These are phyloP conservation scores for Ellobius talpinus DNA, from an alignment of 2,113 vertebrate species.

Conservation along the genomic window DNA sequence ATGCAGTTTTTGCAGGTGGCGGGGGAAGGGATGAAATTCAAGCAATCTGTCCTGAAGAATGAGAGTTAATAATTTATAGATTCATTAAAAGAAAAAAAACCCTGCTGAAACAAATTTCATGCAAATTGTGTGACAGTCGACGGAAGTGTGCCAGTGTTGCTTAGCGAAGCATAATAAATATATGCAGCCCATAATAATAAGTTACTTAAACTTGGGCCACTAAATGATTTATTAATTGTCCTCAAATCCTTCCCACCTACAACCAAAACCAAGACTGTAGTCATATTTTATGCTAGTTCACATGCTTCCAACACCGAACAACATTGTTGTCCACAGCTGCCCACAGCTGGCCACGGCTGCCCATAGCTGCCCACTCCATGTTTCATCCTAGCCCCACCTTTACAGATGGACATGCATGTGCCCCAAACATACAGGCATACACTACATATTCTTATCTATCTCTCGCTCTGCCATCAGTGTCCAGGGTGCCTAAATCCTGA, in stretches of 20 bases:
- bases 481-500: not conserved
- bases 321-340: not conserved
- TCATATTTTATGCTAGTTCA: conserved; percentile 52
- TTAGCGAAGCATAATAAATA: conserved; percentile 76
- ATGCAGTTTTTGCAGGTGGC: conserved; percentile 41
- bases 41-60: conserved; percentile 62
- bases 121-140: conserved; percentile 72
- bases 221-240: conserved; percentile 84
- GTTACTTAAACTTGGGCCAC: conserved; percentile 81
- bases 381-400: conserved; percentile 1
- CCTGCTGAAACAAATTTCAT: conserved; percentile 75
- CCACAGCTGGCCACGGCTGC: not conserved
- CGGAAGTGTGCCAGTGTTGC: conserved; percentile 73
- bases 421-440: not conserved
- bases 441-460: not conserved
- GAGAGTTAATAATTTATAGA: conserved; percentile 79
- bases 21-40: conserved; percentile 8
- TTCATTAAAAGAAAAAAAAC: conserved; percentile 13
- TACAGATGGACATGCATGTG: not conserved
- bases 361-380: not conserved
- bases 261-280: conserved; percentile 48
- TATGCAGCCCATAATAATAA: conserved; percentile 82
- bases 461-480: not conserved
- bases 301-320: not conserved
- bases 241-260: conserved; percentile 70